Conservation (phyloP, 2,888 invertebrate species). For the Ormyrus pomaceus region DNA sequence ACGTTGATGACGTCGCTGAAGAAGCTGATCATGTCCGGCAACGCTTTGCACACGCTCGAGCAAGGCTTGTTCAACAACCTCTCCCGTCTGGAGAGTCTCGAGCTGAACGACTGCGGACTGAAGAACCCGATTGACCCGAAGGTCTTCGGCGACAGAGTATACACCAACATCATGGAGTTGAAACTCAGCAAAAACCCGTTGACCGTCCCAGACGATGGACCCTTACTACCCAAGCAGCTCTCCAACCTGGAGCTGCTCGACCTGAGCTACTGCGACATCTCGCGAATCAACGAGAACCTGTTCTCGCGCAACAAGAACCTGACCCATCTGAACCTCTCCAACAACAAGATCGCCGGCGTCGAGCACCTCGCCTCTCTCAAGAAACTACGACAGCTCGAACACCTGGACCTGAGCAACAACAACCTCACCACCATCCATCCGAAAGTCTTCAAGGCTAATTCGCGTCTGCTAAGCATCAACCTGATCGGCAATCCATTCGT, state of each 20-base stretch:
- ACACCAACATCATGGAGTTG: constrained; percentile 82
- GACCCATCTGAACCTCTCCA: constrained; percentile 80
- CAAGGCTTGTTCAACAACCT: constrained; percentile 83
- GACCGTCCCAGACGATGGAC: constrained; percentile 78
- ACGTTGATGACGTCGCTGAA: constrained; percentile 83
- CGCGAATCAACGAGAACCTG: constrained; percentile 79
- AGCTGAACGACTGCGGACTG: constrained; percentile 83
- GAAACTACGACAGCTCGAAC: constrained; percentile 78
- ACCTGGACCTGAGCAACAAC: constrained; percentile 81
- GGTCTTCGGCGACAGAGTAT: constrained; percentile 82
- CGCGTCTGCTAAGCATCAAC: constrained; percentile 79
- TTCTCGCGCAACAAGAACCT: constrained; percentile 81
- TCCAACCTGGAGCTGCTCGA: constrained; percentile 81
- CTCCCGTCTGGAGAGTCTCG: constrained; percentile 81
- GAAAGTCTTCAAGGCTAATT: constrained; percentile 78
- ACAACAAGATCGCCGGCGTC: constrained; percentile 78
- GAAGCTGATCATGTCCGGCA: constrained; percentile 82
- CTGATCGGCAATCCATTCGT: constrained; percentile 83
- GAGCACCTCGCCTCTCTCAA: constrained; percentile 79
- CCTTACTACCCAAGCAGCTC: constrained; percentile 81
- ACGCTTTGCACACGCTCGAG: constrained; percentile 81
- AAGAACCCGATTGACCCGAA: constrained; percentile 81
- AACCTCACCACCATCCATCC: constrained; percentile 80
- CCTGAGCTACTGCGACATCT: constrained; percentile 82
- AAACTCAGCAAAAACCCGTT: constrained; percentile 83